Evolutionary conservation across 2,888 invertebrate species (phyloP).

Genomic region (Eilema caniola): DNA sequence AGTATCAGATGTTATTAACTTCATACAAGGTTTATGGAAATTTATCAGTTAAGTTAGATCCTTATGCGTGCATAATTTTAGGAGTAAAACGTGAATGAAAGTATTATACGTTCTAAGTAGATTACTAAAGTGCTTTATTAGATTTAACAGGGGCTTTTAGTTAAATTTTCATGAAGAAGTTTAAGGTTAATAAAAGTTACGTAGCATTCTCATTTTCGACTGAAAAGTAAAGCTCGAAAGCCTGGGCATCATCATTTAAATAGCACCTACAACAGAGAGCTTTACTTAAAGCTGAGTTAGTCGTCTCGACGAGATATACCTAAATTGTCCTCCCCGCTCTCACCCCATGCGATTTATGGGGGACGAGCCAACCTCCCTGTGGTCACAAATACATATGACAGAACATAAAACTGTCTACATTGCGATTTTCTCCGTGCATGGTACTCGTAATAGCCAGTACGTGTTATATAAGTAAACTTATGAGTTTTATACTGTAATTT

Average conservation of each 20-base stretch:
- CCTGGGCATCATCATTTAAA: conserved; percentile 28
- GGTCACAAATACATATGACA: conserved; percentile 31
- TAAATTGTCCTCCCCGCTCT: conserved; percentile 36
- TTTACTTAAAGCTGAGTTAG: conserved; percentile 37
- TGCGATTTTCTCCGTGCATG: conserved; percentile 20
- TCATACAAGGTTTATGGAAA: neutral
- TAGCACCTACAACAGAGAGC: conserved; percentile 41
- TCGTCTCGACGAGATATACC: conserved; percentile 22
- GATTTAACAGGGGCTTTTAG: conserved; percentile 4
- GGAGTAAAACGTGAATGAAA: neutral
- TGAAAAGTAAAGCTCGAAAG: conserved; percentile 10
- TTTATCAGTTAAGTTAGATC: neutral
- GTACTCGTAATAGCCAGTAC: conserved; percentile 9
- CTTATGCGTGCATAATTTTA: neutral
- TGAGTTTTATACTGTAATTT: neutral
- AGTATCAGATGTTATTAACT: neutral
- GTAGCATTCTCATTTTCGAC: conserved; percentile 1
- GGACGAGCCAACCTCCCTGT: conserved; percentile 31
- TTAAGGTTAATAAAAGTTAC: conserved; percentile 13
- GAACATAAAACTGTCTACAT: conserved; percentile 36
- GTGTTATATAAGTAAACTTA: neutral
- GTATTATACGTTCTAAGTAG: neutral
- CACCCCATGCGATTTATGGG: conserved; percentile 30
- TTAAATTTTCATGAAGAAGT: conserved; percentile 8
- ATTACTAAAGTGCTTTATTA: conserved; percentile 6